Base-by-base conservation (phyloP, 2,797 vertebrate genomes). In the Craterocephalus amniculus region DNA sequence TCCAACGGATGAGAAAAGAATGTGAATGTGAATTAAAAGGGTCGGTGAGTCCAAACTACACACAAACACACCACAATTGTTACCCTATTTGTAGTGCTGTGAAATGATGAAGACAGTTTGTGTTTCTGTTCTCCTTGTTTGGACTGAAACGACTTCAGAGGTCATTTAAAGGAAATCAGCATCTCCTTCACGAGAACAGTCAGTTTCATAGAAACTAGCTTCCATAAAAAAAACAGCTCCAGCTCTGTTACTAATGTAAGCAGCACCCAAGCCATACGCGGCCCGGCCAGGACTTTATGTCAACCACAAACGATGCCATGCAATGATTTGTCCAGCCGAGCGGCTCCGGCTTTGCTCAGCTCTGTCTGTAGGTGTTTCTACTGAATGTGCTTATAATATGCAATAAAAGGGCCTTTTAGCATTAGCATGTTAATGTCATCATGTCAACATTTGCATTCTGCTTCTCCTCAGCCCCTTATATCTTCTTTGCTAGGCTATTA, bases 31-130 rank as follows among this genome's bases (percentile, higher is more conserved):
- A 24, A 48, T 58, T 62, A 29, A 58, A 40, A 77, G 22, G 9
- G 14, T 10, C 20, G 35, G 35, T 58, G 60, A 48, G 51, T 34
- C 63, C 45, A 73, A 75, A 72, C 26, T 49, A 56, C n/a, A 52
- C 7, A 58, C n/a, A 59, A 58, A 67, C 4, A 49, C 11, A 4
- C 49, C 31, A 12, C 51, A 34, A 58, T 27, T 24, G 32, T 63
- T 68, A 8, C 43, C 35, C 59, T 55, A 22, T 32, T 26, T 59
- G 14, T 31, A 29, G 27, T 4, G 8, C 32, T 24, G 13, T 35
- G 26, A 27, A 35, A 2, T 32, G 22, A 26, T 35, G 45, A 35
- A 58, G 52, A 58, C 1, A 16, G 36, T 62, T 63, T 38, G 13
- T 24, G 31, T 49, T 63, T 38, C 14, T 13, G 4, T 43, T n/a